Evolutionary conservation across 2,797 vertebrate species (phyloP), one percentile per base, ranked within the genome.

Genomic region (Dipus sagitta): DNA sequence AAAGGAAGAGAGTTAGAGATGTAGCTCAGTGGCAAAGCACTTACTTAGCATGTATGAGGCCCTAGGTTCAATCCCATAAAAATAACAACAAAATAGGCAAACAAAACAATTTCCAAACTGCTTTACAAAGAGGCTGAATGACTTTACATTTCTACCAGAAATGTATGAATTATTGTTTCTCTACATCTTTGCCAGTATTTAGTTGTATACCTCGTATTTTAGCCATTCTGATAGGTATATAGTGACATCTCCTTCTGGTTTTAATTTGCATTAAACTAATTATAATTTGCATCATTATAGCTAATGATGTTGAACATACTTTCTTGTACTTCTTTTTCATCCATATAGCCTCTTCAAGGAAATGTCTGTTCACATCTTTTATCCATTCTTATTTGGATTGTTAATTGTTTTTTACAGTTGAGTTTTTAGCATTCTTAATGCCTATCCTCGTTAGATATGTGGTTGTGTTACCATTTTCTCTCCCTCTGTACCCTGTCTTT

Each of bases 391-490:
- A 34, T 32, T 82, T 79, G 30, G 30, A 30, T 88, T 86, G 10
- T 85, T 94, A 78, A 77, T 47, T 38, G 47, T 32, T 76, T 93
- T 60, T 85, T 77, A 64, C 64, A 62, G 28, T 3, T 80, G 58
- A 75, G 9, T 81, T 86, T 93, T 75, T 47, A 95, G 81, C 75
- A 47, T 77, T 92, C n/a, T 71, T 70, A 62, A 54, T 52, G 20
- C 65, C 70, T 58, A 30, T 30, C 3, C 60, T 92, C 94, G 77
- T 86, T 93, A 52, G 26, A 42, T 70, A 72, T n/a, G 11, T 90
- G 67, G 14, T 71, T 96, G 64, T 88, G 23, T 7, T 88, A 38
- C 78, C 81, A 78, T 85, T 93, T 87, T 77, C 58, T 90, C 28
- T 62, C n/a, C 21, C 1, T 75, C 26, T 79, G 9, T 87, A 52